A percentile compares a stretch with the other conserved stretches of the same genome.
Evolutionary conservation across 2,797 vertebrate species (phyloP).

Genomic region (Lithobates sylvaticus): DNA sequence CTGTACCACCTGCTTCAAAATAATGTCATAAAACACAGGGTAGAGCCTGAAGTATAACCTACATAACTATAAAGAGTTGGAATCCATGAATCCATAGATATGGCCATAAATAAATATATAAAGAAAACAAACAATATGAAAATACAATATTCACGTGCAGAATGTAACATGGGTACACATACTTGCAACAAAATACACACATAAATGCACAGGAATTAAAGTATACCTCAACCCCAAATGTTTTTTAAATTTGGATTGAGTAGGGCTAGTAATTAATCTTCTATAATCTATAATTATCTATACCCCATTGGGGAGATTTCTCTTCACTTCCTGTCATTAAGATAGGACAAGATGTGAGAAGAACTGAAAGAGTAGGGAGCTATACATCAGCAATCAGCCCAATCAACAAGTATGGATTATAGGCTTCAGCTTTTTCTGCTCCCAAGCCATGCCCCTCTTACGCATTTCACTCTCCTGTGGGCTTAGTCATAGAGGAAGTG

Average conservation of each 20-base stretch:
- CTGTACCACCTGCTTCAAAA: conserved; percentile 16
- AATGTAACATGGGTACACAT: background rate
- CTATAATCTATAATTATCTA: background rate
- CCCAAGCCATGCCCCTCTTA: too few species aligned
- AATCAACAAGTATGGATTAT: too few species aligned
- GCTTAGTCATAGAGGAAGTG: too few species aligned
- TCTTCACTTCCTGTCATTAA: background rate
- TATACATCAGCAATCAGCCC: too few species aligned
- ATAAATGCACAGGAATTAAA: background rate
- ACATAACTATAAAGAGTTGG: background rate
- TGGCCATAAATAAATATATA: background rate
- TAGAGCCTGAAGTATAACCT: background rate
- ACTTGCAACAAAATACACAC: background rate
- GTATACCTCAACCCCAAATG: too few species aligned
- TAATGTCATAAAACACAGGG: background rate
- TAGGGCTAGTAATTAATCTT: background rate
- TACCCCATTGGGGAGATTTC: background rate
- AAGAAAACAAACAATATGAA: background rate
- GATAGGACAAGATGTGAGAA: background rate
- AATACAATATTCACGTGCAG: background rate
- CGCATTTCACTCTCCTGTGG: too few species aligned
- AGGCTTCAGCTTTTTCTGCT: too few species aligned
- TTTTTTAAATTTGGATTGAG: background rate
- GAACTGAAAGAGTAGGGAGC: too few species aligned
- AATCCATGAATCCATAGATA: background rate